Conservation (phyloP, 2,113 vertebrate genomes). For the Collichthys lucidus region DNA sequence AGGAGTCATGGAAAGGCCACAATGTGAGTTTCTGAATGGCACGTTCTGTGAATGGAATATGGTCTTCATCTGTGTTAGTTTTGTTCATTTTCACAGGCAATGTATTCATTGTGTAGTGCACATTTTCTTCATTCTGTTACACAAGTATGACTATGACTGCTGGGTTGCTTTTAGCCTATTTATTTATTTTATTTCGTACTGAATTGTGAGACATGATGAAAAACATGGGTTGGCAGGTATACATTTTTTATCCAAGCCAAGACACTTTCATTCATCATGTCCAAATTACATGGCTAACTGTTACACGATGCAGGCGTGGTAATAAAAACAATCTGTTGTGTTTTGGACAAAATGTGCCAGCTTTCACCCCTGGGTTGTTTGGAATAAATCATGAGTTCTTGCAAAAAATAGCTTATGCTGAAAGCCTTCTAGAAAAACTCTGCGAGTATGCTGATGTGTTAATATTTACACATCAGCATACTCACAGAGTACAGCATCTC, state of each 20-base stretch:
- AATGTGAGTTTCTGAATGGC: neutral
- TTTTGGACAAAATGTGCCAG: constrained; percentile 27
- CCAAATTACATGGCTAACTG: constrained; percentile 37
- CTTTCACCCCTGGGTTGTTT: constrained; percentile 36
- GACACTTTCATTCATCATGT: constrained; percentile 30
- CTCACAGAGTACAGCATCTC: neutral
- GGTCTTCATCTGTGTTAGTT: neutral
- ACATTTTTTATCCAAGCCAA: constrained; percentile 35
- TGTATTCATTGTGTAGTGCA: neutral
- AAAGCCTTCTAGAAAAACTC: constrained; percentile 36
- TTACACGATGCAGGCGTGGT: constrained; percentile 35
- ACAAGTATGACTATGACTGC: neutral
- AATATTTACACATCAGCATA: neutral
- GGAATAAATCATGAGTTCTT: constrained; percentile 21
- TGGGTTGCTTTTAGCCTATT: neutral
- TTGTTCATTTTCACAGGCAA: neutral
- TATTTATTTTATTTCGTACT: neutral
- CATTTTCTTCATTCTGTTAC: neutral
- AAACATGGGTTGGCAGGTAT: constrained; percentile 32
- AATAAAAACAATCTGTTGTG: constrained; percentile 54
- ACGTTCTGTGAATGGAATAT: neutral
- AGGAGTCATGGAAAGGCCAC: neutral
- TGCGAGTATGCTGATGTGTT: neutral
- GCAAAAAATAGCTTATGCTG: constrained; percentile 8
- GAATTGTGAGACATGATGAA: constrained; percentile 10